These are phyloP conservation scores for Drosophila imparisetae DNA, from an alignment of 2,888 invertebrate species.

Conservation along the genomic window DNA sequence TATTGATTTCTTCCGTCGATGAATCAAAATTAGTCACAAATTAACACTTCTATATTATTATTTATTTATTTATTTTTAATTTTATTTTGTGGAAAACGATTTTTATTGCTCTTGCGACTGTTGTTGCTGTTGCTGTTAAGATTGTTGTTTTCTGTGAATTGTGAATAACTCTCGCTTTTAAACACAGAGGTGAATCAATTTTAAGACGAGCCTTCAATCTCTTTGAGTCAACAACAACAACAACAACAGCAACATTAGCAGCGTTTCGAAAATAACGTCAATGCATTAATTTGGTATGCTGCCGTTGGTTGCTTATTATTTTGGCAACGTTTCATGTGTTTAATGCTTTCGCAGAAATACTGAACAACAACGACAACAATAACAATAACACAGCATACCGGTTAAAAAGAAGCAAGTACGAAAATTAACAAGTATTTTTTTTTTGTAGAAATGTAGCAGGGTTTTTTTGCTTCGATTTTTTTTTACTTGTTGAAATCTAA, in stretches of 20 bases:
- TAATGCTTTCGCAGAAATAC: slow-evolving; percentile 16
- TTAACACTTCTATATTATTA: slow-evolving; percentile 17
- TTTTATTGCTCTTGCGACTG: slow-evolving; percentile 2
- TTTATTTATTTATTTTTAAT: background rate
- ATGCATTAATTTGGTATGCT: slow-evolving; percentile 6
- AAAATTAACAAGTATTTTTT: slow-evolving; percentile 5
- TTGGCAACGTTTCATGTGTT: slow-evolving; percentile 14
- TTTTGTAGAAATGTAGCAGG: background rate
- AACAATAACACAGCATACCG: slow-evolving; percentile 11
- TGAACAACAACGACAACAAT: slow-evolving; percentile 2
- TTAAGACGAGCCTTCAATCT: slow-evolving; percentile 6
- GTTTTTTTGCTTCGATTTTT: background rate
- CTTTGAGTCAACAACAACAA: slow-evolving; percentile 7
- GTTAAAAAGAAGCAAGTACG: slow-evolving; percentile 13
- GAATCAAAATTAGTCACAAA: slow-evolving; percentile 32
- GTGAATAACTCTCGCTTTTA: slow-evolving; percentile 15
- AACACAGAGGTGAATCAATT: slow-evolving; percentile 6
- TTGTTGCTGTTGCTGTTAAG: background rate
- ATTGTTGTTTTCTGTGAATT: background rate
- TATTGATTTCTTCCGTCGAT: slow-evolving; percentile 5
- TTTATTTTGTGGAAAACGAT: background rate
- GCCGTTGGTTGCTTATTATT: slow-evolving; percentile 19
- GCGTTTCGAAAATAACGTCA: background rate
- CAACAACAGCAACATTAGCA: slow-evolving; percentile 3
- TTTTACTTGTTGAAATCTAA: slow-evolving; percentile 3